phyloP scores from a whole-genome alignment of 2,797 vertebrate genomes.

The Gallirallus australis region DNA sequence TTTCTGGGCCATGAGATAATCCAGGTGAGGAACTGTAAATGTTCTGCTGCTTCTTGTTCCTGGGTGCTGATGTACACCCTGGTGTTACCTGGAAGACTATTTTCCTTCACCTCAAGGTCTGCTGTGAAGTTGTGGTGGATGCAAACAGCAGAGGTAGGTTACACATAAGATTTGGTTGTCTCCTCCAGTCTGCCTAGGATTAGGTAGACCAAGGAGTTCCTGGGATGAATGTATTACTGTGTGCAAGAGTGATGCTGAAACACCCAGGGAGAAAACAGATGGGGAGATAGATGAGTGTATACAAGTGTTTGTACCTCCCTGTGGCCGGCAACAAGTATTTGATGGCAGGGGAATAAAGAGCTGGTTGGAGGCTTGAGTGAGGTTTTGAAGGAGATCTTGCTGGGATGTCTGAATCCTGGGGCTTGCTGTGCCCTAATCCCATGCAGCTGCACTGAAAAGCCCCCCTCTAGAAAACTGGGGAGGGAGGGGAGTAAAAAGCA shows the following conservation, averaged over 20 bases:
- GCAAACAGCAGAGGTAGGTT: not conserved
- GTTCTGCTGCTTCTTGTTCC: not conserved
- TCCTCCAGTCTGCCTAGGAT: not conserved
- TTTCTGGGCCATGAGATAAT: not conserved
- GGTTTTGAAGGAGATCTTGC: slow-evolving; percentile 13
- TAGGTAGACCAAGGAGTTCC: not conserved
- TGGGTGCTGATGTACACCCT: not conserved
- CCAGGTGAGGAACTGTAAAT: not conserved
- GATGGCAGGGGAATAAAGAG: not conserved
- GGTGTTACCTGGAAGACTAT: not conserved
- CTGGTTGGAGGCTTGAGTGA: not conserved
- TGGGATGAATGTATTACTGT: rapidly evolving
- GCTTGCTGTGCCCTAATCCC: not conserved
- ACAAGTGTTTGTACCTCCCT: not conserved
- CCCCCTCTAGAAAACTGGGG: not conserved
- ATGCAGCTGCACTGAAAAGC: slow-evolving; percentile 6
- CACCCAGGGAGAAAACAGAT: not conserved
- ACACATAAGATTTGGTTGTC: rapidly evolving
- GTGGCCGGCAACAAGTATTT: not conserved
- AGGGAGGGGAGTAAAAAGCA: not conserved
- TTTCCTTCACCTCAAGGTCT: not conserved
- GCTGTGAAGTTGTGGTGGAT: rapidly evolving
- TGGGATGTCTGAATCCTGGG: not conserved
- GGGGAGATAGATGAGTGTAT: not conserved
- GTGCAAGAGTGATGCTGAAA: not conserved